Evolutionary conservation across 2,888 invertebrate genomes (phyloP), one percentile per base, ranked within the genome.

Genomic region (Oscheius sp.): DNA sequence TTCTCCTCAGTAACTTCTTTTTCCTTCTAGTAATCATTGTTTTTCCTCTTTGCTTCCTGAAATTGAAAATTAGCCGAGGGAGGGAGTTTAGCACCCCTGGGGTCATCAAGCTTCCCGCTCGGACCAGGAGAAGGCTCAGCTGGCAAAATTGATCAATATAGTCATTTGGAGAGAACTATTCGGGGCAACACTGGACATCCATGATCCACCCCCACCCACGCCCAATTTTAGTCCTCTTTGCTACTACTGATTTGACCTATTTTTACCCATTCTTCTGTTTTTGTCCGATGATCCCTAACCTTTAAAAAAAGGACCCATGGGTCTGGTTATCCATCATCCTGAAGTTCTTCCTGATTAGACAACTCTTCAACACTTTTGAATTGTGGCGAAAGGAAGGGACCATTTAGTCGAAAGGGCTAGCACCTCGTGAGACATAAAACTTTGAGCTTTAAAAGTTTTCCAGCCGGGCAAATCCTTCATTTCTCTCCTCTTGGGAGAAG

Each of bases 111-210:
- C 16, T 55, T 55, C 58, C 13, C 27, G 18, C 35, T 9, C 35
- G 5, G 58, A 29, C 25, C 58, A 13, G 16, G n/a, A 18, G 49
- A 49, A 27, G 58, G 58, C 63, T 63, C 63, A 63, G 63, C 63
- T 63, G 63, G 63, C 63, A 18, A 18, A n/a, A 23, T 21, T 63
- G 63, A 63, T 63, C 63, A 45, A 63, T 63, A 41, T 41, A 29
- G 63, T 63, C 63, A 41, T 63, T 63, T 46, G 41, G 21, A 12
- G 21, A 9, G 27, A 29, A 27, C 29, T 12, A 23, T 58, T 21
- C 35, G 29, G 12, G 58, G 16, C 29, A 7, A 27, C n/a, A n/a
- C 35, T 35, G 35, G 35, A 35, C 35, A 35, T 35, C 35, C 35
- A 35, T 35, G 35, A 35, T 35, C 35, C 35, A 35, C 35, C 35